A percentile compares a stretch with the other conserved stretches of the same genome.
Conservation (phyloP, 1,140 invertebrate genomes). For the Lamellibrachia luymesi region DNA sequence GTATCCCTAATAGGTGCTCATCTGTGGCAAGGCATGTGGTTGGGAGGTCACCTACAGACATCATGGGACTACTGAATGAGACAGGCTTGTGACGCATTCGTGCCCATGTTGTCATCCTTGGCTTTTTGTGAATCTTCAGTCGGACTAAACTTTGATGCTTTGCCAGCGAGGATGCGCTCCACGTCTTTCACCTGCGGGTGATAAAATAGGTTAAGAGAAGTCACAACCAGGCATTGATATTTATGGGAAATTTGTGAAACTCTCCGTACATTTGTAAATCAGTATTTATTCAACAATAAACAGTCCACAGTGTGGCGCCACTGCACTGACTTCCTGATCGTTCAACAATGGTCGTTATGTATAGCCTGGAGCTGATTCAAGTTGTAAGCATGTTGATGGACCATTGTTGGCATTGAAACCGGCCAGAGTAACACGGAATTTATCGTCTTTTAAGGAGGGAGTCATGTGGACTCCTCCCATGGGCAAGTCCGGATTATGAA, state of each 20-base stretch:
- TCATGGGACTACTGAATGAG: background rate
- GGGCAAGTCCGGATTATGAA: too few relatives aligned
- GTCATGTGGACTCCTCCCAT: too few relatives aligned
- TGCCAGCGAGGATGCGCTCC: background rate
- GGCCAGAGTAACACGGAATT: too few relatives aligned
- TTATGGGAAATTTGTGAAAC: background rate
- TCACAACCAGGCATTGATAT: background rate
- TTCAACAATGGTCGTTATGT: too few relatives aligned
- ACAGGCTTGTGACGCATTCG: background rate
- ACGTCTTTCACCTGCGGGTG: slow-evolving; percentile 7
- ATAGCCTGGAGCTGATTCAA: too few relatives aligned
- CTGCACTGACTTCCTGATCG: too few relatives aligned
- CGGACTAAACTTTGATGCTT: background rate
- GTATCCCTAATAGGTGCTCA: background rate
- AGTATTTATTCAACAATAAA: too few relatives aligned
- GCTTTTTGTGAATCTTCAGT: background rate
- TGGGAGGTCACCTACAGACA: background rate
- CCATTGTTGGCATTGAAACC: too few relatives aligned
- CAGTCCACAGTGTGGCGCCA: too few relatives aligned
- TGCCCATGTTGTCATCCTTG: slow-evolving; percentile 15
- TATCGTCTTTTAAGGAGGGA: too few relatives aligned
- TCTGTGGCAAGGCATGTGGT: background rate
- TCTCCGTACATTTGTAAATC: too few relatives aligned
- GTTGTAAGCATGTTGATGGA: too few relatives aligned
- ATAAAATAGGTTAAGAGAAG: background rate